Evolutionary conservation across 2,797 vertebrate genomes (phyloP).

Genomic region (Smutsia gigantea): DNA sequence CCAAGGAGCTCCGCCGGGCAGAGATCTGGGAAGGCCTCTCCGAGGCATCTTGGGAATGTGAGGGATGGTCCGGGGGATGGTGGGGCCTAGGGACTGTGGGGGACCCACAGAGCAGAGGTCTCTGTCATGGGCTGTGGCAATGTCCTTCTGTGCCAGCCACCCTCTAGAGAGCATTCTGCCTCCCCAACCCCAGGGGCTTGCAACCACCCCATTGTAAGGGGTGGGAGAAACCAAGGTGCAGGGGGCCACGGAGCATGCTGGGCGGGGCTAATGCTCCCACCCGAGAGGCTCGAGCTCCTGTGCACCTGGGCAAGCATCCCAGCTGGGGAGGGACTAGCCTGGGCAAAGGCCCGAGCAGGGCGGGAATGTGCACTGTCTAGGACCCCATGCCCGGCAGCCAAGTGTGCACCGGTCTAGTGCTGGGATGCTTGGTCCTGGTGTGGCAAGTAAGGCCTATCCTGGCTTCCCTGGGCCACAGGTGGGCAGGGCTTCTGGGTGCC

Average conservation of each 20-base stretch:
- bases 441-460: background rate
- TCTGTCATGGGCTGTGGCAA: background rate
- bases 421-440: background rate
- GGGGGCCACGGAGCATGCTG: background rate
- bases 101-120: background rate
- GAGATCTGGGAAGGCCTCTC: background rate
- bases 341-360: background rate
- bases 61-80: background rate
- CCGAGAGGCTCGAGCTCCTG: background rate
- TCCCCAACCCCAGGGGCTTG: background rate
- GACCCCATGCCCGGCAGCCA: background rate
- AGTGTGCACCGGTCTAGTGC: no score
- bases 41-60: background rate
- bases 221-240: background rate
- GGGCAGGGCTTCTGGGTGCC: background rate
- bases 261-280: background rate
- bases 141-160: background rate
- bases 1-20: background rate
- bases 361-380: fast-evolving
- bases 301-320: background rate
- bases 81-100: no score
- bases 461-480: background rate
- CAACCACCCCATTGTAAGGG: background rate
- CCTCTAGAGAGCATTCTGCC: background rate
- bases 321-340: background rate